These are phyloP conservation scores for Lepidiolamprologus cunningtoni DNA, from an alignment of 2,113 vertebrate species.

Conservation along the genomic window DNA sequence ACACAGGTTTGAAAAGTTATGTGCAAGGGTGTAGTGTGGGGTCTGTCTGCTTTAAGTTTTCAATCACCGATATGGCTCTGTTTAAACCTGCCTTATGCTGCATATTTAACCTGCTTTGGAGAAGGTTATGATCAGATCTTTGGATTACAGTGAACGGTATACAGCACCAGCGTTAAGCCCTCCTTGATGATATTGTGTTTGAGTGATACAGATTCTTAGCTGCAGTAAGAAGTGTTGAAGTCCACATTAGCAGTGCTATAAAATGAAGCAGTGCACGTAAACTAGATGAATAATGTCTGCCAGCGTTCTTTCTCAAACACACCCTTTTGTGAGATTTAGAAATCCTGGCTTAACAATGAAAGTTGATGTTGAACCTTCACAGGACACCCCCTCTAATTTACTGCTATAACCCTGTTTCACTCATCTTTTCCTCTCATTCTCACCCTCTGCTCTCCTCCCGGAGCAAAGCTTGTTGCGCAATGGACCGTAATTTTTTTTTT, in stretches of 20 bases:
- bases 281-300: neutral
- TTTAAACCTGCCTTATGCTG: neutral
- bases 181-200: neutral
- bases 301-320: neutral
- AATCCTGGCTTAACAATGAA: neutral
- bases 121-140: neutral
- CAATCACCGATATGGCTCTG: neutral
- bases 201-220: neutral
- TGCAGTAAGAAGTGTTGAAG: neutral
- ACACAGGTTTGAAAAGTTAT: neutral
- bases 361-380: neutral
- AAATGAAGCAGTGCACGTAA: neutral
- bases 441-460: neutral
- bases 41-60: neutral
- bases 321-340: neutral
- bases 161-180: neutral
- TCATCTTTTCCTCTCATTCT: neutral
- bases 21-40: neutral
- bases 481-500: neutral
- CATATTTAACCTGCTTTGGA: neutral
- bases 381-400: neutral
- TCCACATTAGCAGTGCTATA: neutral
- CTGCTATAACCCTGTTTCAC: neutral
- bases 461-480: slow-evolving; percentile 6
- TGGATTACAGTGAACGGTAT: neutral